Evolutionary conservation across 2,113 vertebrate genomes (phyloP).

Genomic region (Microtus montanus): DNA sequence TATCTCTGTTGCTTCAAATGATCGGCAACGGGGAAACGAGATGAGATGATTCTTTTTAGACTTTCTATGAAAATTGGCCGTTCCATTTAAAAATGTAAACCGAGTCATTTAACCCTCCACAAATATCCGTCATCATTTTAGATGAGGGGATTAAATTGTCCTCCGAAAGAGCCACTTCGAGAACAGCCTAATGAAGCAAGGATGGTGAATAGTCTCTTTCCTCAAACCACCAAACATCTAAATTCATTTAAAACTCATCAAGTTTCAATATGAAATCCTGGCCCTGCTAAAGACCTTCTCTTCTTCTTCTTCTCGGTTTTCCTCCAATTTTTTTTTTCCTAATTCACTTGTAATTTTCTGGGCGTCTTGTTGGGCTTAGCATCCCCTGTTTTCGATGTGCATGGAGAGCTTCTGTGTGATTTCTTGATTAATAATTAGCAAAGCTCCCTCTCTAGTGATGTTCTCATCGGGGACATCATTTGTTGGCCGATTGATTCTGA

Average conservation of each 20-base stretch:
- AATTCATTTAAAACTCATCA: constrained; percentile 80
- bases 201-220: constrained; percentile 82
- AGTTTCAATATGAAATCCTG: constrained; percentile 83
- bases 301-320: background rate
- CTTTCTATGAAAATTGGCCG: background rate
- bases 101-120: background rate
- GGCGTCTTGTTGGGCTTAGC: constrained; percentile 74
- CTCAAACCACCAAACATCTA: constrained; percentile 81
- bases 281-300: constrained; percentile 72
- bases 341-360: constrained; percentile 79
- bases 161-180: constrained; percentile 80
- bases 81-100: background rate
- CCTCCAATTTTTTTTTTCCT: constrained; percentile 34
- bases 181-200: constrained; percentile 84
- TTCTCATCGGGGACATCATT: constrained; percentile 78
- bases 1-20: background rate
- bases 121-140: constrained; percentile 64
- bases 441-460: constrained; percentile 61
- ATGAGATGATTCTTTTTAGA: background rate
- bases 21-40: background rate
- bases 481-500: constrained; percentile 84
- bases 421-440: constrained; percentile 81
- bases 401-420: constrained; percentile 75
- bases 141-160: constrained; percentile 75
- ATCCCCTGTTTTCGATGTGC: background rate